Conservation (phyloP, 2,888 invertebrate species). For the Autographa pulchrina region DNA sequence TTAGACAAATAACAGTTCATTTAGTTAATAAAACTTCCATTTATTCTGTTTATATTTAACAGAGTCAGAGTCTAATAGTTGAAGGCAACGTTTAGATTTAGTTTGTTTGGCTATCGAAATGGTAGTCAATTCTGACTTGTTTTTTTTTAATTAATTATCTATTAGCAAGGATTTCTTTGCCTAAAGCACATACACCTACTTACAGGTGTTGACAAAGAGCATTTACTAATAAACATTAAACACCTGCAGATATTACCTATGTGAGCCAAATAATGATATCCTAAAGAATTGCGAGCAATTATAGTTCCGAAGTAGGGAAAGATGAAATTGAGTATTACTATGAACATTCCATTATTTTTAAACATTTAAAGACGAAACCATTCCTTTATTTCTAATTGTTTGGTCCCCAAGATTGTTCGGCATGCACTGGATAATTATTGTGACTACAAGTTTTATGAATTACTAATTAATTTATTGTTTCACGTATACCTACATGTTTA, state of each 20-base stretch:
- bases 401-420: slow-evolving; percentile 61
- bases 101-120: neutral
- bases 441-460: slow-evolving; percentile 34
- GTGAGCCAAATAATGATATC: slow-evolving; percentile 35
- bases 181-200: neutral
- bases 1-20: neutral
- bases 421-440: slow-evolving; percentile 47
- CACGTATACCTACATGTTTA: slow-evolving; percentile 71
- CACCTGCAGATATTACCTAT: neutral
- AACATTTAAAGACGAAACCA: slow-evolving; percentile 30
- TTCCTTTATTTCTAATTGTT: slow-evolving; percentile 21
- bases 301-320: slow-evolving; percentile 36
- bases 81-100: neutral
- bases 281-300: slow-evolving; percentile 63
- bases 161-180: neutral
- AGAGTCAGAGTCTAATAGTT: neutral
- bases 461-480: slow-evolving; percentile 33
- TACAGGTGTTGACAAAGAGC: neutral
- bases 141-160: neutral
- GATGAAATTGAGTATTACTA: slow-evolving; percentile 36
- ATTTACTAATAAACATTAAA: neutral
- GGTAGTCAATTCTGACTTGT: neutral
- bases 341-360: slow-evolving; percentile 22
- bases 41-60: neutral
- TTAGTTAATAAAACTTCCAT: neutral